Evolutionary conservation across 92 coral and sea anemone species (phyloP).

Genomic region (Actinernus sp.): DNA sequence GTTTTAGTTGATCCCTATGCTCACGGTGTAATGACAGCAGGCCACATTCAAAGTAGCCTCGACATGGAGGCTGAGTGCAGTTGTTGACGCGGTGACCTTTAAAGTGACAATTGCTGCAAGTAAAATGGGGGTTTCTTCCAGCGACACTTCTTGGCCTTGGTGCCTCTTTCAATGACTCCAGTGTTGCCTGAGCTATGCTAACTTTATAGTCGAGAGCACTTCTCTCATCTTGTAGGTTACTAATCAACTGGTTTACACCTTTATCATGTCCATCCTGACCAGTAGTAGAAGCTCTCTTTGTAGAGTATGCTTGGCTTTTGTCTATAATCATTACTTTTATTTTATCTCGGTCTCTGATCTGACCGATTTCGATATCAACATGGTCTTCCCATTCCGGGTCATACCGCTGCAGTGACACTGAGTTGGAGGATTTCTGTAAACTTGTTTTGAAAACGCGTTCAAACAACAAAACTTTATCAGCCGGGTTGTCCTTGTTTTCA

Average conservation of each 20-base stretch:
- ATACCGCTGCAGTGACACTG: slow-evolving; percentile 41
- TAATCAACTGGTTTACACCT: slow-evolving; percentile 36
- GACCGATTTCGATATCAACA: slow-evolving; percentile 39
- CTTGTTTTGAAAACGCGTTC: slow-evolving; percentile 28
- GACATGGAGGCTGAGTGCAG: slow-evolving; percentile 37
- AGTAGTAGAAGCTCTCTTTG: slow-evolving; percentile 1
- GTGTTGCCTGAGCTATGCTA: slow-evolving; percentile 43
- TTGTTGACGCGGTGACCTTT: slow-evolving; percentile 47
- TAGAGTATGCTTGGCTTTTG: slow-evolving; percentile 21
- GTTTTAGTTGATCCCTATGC: slow-evolving; percentile 29
- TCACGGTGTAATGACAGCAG: slow-evolving; percentile 25
- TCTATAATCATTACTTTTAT: slow-evolving; percentile 28
- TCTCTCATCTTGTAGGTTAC: slow-evolving; percentile 35
- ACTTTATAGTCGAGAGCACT: slow-evolving; percentile 24
- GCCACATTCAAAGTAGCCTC: slow-evolving; percentile 43
- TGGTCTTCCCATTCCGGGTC: slow-evolving; percentile 48
- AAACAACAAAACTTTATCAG: slow-evolving; percentile 28
- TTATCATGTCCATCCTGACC: neutral
- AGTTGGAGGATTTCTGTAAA: slow-evolving; percentile 23
- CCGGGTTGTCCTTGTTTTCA: slow-evolving; percentile 6
- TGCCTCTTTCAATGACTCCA: slow-evolving; percentile 46
- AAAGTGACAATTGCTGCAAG: slow-evolving; percentile 66
- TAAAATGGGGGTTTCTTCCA: slow-evolving; percentile 44
- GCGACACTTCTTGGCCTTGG: slow-evolving; percentile 31
- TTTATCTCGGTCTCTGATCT: slow-evolving; percentile 32